Conservation (phyloP, 2,113 vertebrate species). For the Saguinus midas region DNA sequence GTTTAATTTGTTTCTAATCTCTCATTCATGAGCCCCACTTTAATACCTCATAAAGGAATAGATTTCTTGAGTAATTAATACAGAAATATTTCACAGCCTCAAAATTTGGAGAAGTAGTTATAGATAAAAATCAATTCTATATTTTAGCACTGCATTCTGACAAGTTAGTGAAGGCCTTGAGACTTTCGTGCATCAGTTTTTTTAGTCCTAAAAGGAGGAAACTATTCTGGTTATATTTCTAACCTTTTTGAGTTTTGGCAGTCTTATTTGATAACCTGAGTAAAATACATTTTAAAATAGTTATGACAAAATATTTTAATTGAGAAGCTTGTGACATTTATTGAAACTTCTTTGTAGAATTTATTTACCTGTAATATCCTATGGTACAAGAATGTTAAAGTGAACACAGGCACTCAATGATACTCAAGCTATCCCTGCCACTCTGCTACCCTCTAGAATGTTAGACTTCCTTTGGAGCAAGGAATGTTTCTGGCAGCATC, state of each 20-base stretch:
- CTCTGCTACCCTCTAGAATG: neutral
- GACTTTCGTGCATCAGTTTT: neutral
- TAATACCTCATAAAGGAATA: neutral
- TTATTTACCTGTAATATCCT: neutral
- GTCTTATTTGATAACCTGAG: neutral
- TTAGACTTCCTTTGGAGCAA: slow-evolving; percentile 44
- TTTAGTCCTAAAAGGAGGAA: neutral
- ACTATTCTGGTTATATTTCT: neutral
- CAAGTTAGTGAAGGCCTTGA: neutral
- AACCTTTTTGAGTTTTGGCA: neutral
- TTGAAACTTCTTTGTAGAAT: slow-evolving; percentile 21
- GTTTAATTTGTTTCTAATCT: neutral
- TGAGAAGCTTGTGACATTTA: neutral
- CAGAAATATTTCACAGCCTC: neutral
- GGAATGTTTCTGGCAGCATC: neutral
- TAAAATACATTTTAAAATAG: neutral
- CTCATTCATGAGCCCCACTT: neutral
- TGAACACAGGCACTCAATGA: neutral
- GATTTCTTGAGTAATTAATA: neutral
- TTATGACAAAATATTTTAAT: neutral
- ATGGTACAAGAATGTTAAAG: neutral
- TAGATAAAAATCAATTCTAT: neutral
- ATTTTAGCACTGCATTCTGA: neutral
- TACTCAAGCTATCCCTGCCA: neutral
- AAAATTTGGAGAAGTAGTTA: neutral